These are phyloP conservation scores for Capitulum mitella DNA, from an alignment of 2,888 invertebrate genomes.

Conservation along the genomic window DNA sequence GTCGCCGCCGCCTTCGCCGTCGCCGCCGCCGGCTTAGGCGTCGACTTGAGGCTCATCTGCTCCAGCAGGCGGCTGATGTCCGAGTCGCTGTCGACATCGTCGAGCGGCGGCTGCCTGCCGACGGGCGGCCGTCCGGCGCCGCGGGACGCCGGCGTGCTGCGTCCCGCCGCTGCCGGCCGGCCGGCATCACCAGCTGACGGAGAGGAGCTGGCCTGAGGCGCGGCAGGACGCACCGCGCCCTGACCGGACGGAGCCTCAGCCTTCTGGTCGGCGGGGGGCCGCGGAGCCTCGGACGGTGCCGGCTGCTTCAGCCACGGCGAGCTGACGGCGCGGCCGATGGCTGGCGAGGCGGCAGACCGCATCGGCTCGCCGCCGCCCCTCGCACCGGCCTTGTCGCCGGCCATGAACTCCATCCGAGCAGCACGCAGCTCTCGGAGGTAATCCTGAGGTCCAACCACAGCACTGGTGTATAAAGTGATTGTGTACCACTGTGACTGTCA, in stretches of 20 bases:
- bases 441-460: neutral
- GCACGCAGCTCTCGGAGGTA: neutral
- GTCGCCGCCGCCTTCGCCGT: neutral
- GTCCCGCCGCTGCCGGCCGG: neutral
- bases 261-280: no score
- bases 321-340: no score
- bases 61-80: neutral
- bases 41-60: neutral
- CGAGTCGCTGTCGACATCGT: neutral
- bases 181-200: neutral
- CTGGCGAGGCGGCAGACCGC: neutral
- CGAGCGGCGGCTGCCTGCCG: neutral
- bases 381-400: neutral
- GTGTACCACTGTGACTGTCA: no score
- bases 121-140: no score
- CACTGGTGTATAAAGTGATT: no score
- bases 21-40: neutral
- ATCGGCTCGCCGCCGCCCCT: no score
- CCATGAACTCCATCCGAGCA: neutral
- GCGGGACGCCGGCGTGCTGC: neutral
- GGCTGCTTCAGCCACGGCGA: slow-evolving; percentile 2
- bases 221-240: no score
- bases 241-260: no score
- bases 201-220: neutral
- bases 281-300: neutral